Evolutionary conservation across 1,140 invertebrate species (phyloP), one percentile per base, ranked within the genome.

Genomic region (Hypothenemus hampei): DNA sequence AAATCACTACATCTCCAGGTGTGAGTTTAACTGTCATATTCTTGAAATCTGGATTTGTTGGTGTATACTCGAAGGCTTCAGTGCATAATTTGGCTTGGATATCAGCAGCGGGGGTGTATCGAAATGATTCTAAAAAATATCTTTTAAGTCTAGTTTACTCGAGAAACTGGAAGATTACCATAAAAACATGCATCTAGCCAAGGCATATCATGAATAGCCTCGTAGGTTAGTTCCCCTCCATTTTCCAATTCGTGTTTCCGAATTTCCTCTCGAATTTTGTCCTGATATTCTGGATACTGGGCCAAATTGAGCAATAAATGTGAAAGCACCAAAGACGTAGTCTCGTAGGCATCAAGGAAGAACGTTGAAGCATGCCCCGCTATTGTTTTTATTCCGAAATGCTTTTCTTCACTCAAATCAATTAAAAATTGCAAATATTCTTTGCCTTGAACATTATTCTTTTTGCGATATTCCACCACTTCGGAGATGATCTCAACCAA

Each of bases 21-120:
- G 3, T 68, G 11, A 69, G 65, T 3, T 79, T 44, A 0, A 64
- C 65, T 10, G 66, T 70, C 0, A 75, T 74, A 5, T 62, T 63
- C 5, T 75, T 70, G 0, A 78, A 29, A 5, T 26, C 35, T 15
- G 33, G 13, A 33, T 37, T 37, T 7, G 16, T 26, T 15, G 44
- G 10, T 20, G 41, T 56, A 37, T 39, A 47, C 33, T 47, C 43
- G 24, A 39, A 41, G 7, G 31, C 8, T 39, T 41, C 36, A 31
- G 21, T 48, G 21, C 44, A 45, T 7, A 20, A 3, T 45, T 46
- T 47, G 2, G 26, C 24, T n/a, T 26, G 26, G 23, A 47, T 0
- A 37, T 49, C 43, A 0, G 21, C 22, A 21, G 13, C 6, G 5
- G 44, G 36, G 7, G 45, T 24, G 21, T 18, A 15, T 24, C 33